These are phyloP conservation scores for Cercocebus atys DNA, from an alignment of 2,113 vertebrate species.

Conservation along the genomic window DNA sequence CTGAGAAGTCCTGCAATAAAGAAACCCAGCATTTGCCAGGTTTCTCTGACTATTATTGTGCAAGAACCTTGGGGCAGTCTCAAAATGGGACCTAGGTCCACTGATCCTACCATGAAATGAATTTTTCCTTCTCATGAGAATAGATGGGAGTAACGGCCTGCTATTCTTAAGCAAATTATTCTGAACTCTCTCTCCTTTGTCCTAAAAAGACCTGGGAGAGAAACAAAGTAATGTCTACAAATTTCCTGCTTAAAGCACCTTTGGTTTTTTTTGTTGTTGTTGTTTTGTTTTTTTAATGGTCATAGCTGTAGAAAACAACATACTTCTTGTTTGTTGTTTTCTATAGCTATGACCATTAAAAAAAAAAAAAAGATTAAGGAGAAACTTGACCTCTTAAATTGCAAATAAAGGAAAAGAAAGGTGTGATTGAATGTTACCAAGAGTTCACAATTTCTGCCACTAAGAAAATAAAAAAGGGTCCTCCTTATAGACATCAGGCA, in stretches of 20 bases:
- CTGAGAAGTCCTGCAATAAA: slow-evolving; percentile 7
- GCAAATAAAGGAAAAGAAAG: neutral
- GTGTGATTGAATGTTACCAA: neutral
- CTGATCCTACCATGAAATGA: neutral
- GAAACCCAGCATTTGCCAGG: neutral
- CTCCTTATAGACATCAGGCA: neutral
- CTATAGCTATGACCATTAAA: neutral
- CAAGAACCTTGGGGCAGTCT: neutral
- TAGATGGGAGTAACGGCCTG: neutral
- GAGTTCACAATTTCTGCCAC: neutral
- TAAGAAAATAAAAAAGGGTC: neutral
- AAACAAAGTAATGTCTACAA: neutral
- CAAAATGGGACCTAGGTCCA: neutral
- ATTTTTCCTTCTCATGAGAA: neutral
- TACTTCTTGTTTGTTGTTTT: neutral
- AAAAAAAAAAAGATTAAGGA: neutral
- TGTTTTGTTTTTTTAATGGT: neutral
- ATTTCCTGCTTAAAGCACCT: neutral
- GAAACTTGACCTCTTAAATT: neutral
- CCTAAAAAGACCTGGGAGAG: neutral
- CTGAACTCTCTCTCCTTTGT: neutral
- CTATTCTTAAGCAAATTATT: neutral
- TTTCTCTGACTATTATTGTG: neutral
- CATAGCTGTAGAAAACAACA: neutral
- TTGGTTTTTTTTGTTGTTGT: neutral